Evolutionary conservation across 2,888 invertebrate species (phyloP), one percentile per base, ranked within the genome.

Genomic region (Mythimna vitellina): DNA sequence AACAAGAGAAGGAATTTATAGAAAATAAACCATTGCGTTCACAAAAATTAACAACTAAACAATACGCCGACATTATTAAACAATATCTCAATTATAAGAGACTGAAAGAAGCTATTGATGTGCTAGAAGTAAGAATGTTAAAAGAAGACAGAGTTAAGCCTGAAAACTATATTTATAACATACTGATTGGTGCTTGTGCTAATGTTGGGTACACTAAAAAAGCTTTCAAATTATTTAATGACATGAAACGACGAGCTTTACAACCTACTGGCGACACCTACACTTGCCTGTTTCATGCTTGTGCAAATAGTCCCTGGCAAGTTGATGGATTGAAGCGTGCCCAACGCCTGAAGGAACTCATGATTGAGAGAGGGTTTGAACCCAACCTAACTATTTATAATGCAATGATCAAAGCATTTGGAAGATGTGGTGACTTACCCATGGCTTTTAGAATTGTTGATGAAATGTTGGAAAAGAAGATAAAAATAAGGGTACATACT

Each of bases 391-490:
- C 97, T 10, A 98, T 98, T 88, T 99, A 98, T 89, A 98, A 99
- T 96, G 97, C 98, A 5, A 98, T 99, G 98, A 98, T 99, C 49
- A 99, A 99, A 96, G 98, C 99, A 1, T 99, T 98, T 95, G 99
- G 98, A 0, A 96, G 98, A 75, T 98, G 98, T 93, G 98, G 98
- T 0, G 98, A 98, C 90, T 90, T 98, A 25, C 89, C 97, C 72
- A 97, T 97, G 53, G 98, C 99, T 1, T 99, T 99, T 92, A 90
- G 96, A 89, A 91, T 99, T 71, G 98, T 98, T 3, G 99, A 99
- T 95, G 98, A 99, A 96, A 98, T 99, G 98, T 88, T 96, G 3
- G 95, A 97, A 58, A 97, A 97, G 73, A 94, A 96, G 66, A 93
- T 98, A 22, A 91, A 94, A 73, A 93, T 98, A 32, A 97, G 97